Base-by-base conservation (phyloP, 2,797 vertebrate genomes). In the Ceryle rudis region DNA sequence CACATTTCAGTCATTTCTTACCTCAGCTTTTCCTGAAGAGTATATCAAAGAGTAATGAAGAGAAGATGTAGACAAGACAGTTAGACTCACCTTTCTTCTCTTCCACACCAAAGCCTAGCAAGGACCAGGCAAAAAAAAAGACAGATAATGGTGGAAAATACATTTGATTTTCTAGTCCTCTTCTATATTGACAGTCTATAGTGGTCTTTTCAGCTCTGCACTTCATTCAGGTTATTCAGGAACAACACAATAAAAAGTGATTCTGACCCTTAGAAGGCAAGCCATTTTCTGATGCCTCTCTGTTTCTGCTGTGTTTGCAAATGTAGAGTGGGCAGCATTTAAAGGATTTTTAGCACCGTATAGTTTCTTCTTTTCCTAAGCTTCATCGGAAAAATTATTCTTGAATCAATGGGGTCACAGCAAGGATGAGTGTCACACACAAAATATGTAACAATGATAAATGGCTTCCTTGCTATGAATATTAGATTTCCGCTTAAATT, bases 281-380 rank as follows among this genome's bases (percentile, higher is more conserved):
- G 62, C 7, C n/a, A 44, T 89, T 96, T 96, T 94, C 52, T 93
- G 23, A 47, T 75, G 26, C 7, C 10, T 58, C 20, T 37, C 20
- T 37, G 18, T 92, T 95, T 85, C 72, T 62, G 61, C 78, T 71
- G 44, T 95, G 41, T 91, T 92, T 95, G 52, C 55, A 49, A 85
- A 86, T 51, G 41, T 52, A 92, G 26, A 57, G 4, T 61, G 39
- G 54, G 67, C 22, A 95, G 42, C 64, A 95, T 95, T 95, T 51
- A 95, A 96, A 92, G 33, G 26, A 51, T 61, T 93, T 95, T 96
- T 74, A 78, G 75, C 78, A 84, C 29, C 3, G 6, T 11, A 46
- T 4, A 15, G 10, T 26, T 89, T 64, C 22, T 33, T 81, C 15
- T 75, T 81, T 57, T 69, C 12, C 25, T 47, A 65, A 79, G 29